A percentile compares a stretch with the other conserved stretches of the same genome.
phyloP scores from a whole-genome alignment of 2,888 invertebrate species.

The Baccha elongata region DNA sequence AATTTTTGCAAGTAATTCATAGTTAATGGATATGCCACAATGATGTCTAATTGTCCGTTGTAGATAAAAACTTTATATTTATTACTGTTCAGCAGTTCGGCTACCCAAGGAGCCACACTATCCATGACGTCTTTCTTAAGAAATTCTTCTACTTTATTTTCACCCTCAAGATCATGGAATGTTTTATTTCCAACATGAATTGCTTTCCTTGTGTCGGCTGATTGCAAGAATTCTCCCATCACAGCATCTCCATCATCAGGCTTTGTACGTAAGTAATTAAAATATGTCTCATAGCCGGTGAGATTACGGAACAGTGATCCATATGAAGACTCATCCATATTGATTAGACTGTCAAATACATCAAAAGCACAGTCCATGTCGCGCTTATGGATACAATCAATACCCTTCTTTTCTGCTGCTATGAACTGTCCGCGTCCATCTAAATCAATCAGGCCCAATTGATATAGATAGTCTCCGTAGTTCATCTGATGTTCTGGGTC shows the following conservation, averaged over 20 bases:
- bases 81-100: conserved; percentile 85
- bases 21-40: conserved; percentile 94
- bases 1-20: conserved; percentile 89
- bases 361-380: conserved; percentile 88
- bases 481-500: conserved; percentile 90
- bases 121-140: conserved; percentile 91
- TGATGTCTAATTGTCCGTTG: conserved; percentile 95
- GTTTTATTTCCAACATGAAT: conserved; percentile 93
- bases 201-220: conserved; percentile 85
- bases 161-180: conserved; percentile 84
- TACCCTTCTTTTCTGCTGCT: conserved; percentile 83
- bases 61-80: conserved; percentile 88
- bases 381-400: conserved; percentile 85
- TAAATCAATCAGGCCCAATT: conserved; percentile 86
- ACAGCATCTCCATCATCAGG: conserved; percentile 85
- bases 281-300: conserved; percentile 80
- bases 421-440: conserved; percentile 85
- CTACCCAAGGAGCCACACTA: conserved; percentile 89
- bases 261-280: conserved; percentile 84
- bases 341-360: conserved; percentile 87
- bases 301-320: conserved; percentile 88
- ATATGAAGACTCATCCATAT: conserved; percentile 82
- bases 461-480: conserved; percentile 91
- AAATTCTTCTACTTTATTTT: conserved; percentile 86
- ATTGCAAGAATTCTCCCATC: conserved; percentile 80